Conservation (phyloP, 2,113 vertebrate species). For the Cyprinus carpio region DNA sequence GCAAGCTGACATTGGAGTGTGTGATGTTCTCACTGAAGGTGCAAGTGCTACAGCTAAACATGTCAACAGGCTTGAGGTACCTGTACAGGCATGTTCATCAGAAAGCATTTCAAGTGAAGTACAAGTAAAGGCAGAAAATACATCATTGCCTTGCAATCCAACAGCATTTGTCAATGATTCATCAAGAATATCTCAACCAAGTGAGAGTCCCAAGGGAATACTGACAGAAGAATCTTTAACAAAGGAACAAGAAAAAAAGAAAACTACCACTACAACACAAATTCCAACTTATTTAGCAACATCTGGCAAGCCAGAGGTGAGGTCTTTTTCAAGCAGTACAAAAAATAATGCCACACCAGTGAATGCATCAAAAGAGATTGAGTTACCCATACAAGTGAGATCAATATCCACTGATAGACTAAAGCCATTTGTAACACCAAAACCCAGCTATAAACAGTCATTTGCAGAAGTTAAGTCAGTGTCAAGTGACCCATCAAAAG, state of each 20-base stretch:
- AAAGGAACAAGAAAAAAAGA: conserved; percentile 26
- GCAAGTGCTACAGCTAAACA: conserved; percentile 66
- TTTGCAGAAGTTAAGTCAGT: conserved; percentile 65
- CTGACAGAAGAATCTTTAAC: neutral
- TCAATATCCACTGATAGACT: conserved; percentile 72
- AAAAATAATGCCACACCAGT: conserved; percentile 54
- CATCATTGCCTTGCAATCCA: conserved; percentile 18
- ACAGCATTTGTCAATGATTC: neutral
- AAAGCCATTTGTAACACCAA: conserved; percentile 72
- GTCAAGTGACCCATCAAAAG: conserved; percentile 62
- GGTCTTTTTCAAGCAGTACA: conserved; percentile 65
- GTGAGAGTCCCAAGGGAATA: neutral
- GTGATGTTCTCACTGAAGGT: conserved; percentile 60
- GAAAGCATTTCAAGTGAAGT: conserved; percentile 55
- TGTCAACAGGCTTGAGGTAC: conserved; percentile 76
- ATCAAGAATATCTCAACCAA: neutral
- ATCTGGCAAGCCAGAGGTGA: conserved; percentile 62
- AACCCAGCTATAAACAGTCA: conserved; percentile 74
- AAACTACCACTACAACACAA: conserved; percentile 24
- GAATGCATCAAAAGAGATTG: conserved; percentile 63
- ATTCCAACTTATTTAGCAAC: conserved; percentile 28
- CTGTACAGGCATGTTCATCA: conserved; percentile 65
- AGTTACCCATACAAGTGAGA: conserved; percentile 73
- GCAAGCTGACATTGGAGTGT: conserved; percentile 79
- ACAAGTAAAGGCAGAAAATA: conserved; percentile 56